Evolutionary conservation across 2,888 invertebrate species (phyloP), one percentile per base, ranked within the genome.

Genomic region (Oscheius onirici): DNA sequence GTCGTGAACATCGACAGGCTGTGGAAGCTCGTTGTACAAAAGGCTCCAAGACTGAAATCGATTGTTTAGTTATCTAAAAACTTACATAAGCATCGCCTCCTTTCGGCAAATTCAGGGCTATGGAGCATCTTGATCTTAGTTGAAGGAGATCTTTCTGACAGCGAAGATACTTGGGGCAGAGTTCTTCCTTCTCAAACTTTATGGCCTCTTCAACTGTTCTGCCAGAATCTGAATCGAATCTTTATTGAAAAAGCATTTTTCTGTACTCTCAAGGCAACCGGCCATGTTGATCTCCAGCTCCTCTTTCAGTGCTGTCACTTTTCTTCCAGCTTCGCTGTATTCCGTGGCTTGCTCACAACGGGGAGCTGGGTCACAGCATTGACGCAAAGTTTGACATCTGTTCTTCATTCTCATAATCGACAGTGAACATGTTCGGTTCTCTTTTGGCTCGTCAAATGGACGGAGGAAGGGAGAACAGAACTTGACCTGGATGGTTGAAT

Each of bases 201-300:
- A 46, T 52, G 24, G 46, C 46, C n/a, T 49, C 63, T 46, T 46
- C 49, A 11, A 17, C 26, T 2, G 40, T 44, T 13, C 24, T 24
- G 0, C 52, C 65, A 15, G 52, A 49, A 65, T 51, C 65, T 65
- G 34, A 46, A 34, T 34, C 34, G 8, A 2, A 63, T 34, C 15
- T 22, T 28, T 11, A 11, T 5, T 52, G 13, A 11, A 11, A 26
- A 6, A 63, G n/a, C 5, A 0, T 34, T 1, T 60, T 6, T 24
- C 3, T 15, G 26, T 41, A 5, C 71, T 54, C 15, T 65, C 20
- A 2, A 34, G 54, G 22, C 79, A 79, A 22, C 72, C 79, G 5
- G 79, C 79, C 73, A 79, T 71, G 54, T 77, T 74, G 20, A 79
- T 79, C 5, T 63, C 67, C 10, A 77, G 57, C 22, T 77, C 79